Percentiles rank a stretch among this genome's conserved stretches.
Conservation (phyloP, 2,888 invertebrate species). For the Zele albiditarsus region DNA sequence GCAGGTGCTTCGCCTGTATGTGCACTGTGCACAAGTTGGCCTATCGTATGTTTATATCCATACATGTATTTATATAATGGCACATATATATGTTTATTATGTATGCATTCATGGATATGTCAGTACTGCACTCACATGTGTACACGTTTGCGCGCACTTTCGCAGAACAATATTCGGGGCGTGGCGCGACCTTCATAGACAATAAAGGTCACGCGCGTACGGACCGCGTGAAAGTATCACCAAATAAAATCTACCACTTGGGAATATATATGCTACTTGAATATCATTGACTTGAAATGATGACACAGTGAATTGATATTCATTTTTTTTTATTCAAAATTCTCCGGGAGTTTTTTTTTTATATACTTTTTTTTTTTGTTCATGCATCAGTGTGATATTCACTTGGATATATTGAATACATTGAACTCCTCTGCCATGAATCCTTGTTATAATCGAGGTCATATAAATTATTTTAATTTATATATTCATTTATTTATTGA, state of each 20-base stretch:
- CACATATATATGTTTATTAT: not conserved
- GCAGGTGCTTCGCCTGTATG: conserved; percentile 36
- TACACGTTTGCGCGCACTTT: conserved; percentile 15
- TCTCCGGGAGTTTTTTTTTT: not conserved
- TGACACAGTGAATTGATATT: conserved; percentile 4
- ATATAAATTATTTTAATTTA: not conserved
- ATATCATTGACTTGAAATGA: conserved; percentile 15
- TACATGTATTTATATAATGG: not conserved
- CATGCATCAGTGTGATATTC: not conserved
- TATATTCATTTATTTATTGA: not conserved
- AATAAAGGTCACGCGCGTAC: conserved; percentile 48
- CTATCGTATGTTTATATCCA: conserved; percentile 5
- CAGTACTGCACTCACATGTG: not conserved
- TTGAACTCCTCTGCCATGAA: not conserved
- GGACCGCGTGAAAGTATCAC: conserved; percentile 39
- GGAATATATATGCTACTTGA: not conserved
- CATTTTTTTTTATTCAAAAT: not conserved
- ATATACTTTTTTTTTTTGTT: not conserved
- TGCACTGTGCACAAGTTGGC: not conserved
- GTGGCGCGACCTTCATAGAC: conserved; percentile 51
- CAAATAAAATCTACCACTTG: conserved; percentile 11
- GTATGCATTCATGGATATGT: not conserved
- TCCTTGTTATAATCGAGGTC: not conserved
- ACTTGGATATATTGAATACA: not conserved
- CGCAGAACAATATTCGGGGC: conserved; percentile 49